Conservation (phyloP, 37 sponge, comb jelly and placozoan species). For the Aphrocallistes beatrix region DNA sequence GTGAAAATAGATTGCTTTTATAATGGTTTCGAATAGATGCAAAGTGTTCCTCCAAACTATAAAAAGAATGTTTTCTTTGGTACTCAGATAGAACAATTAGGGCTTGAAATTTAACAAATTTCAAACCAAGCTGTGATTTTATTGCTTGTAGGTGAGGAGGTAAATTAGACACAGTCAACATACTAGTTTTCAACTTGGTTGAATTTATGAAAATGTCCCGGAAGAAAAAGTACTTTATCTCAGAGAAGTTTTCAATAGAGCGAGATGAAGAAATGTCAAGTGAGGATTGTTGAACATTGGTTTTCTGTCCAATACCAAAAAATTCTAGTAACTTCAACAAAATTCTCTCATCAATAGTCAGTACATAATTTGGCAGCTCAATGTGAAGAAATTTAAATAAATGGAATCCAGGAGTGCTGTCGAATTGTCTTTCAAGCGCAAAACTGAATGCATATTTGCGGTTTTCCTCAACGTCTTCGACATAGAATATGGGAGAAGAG, state of each 20-base stretch:
- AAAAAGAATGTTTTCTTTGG: neutral
- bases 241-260: neutral
- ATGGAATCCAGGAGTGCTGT: neutral
- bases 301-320: neutral
- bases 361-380: neutral
- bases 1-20: slow-evolving; percentile 23
- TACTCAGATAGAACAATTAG: slow-evolving; percentile 36
- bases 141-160: slow-evolving; percentile 51
- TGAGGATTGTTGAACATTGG: neutral
- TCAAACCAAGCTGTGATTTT: slow-evolving; percentile 40
- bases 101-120: slow-evolving; percentile 57
- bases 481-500: neutral
- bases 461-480: neutral
- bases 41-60: neutral
- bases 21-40: slow-evolving; percentile 7
- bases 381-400: slow-evolving; percentile 1
- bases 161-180: slow-evolving; percentile 53
- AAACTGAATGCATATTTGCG: neutral
- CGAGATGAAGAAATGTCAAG: neutral
- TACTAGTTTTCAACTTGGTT: slow-evolving; percentile 32
- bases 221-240: slow-evolving; percentile 41
- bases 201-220: slow-evolving; percentile 26
- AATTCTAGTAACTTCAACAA: neutral
- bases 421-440: neutral
- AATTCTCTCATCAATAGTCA: neutral